Evolutionary conservation across 1,140 invertebrate species (phyloP), one percentile per base, ranked within the genome.

Genomic region (Drosophila serrata): DNA sequence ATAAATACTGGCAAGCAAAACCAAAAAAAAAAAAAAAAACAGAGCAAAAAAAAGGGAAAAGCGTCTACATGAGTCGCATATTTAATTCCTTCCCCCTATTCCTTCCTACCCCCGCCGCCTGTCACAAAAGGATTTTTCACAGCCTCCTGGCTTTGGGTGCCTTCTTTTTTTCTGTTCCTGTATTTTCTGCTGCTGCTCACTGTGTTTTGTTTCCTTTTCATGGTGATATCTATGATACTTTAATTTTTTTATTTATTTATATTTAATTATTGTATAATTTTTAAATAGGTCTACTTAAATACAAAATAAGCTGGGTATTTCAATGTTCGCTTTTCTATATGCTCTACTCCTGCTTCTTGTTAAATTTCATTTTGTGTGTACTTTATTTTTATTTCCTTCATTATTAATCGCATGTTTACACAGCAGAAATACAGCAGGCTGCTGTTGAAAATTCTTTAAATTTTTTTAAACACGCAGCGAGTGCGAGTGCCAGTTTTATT

Each of bases 371-470:
- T 86, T 81, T 79, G 60, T 75, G 64, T 64, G 87, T 79, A 82
- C 79, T 77, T 87, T 87, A 86, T 86, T 87, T 87, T 67, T 82
- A 79, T 87, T 82, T 82, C 67, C 68, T 87, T 87, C 67, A 87
- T 87, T 87, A 87, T 87, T 82, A 87, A 87, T 87, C 82, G 75
- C 79, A 77, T 87, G 82, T 87, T 87, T 87, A 79, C 79, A 87
- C 75, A 87, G 70, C 82, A 87, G 75, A 82, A 79, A 65, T 62
- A 6, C 22, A 15, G 75, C 75, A 75, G 49, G 48, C 75, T 64
- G 61, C 77, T 67, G n/a, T 40, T 17, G 24, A 17, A 77, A 58
- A 87, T 82, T 82, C 56, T 78, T 85, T 59, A 82, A 85, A 79
- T 85, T 85, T 78, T 31, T 67, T 40, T 27, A 72, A 81, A 75